Conservation (phyloP, 2,888 invertebrate genomes). For the Hypercompe scribonia region DNA sequence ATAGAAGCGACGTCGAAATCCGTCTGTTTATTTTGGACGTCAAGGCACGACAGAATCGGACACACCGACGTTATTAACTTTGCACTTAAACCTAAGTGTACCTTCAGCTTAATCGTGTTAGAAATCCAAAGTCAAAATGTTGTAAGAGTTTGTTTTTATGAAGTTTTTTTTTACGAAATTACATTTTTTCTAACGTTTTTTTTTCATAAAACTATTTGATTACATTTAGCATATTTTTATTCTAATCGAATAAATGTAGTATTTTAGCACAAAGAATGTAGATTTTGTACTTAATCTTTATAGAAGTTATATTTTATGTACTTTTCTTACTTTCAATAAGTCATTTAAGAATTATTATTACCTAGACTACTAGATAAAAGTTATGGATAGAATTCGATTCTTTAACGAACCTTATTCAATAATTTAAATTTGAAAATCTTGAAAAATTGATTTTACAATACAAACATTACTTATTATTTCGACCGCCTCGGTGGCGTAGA, state of each 20-base stretch:
- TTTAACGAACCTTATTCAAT: not conserved
- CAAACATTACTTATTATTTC: no score
- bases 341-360: no score
- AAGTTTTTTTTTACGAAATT: not conserved
- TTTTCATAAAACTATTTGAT: not conserved
- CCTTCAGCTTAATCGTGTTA: conserved; percentile 51
- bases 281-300: not conserved
- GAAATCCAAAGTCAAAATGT: conserved; percentile 30
- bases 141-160: conserved; percentile 3
- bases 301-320: not conserved
- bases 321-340: not conserved
- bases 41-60: conserved; percentile 51
- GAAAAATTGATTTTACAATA: no score
- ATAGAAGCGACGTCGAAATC: conserved; percentile 54
- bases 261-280: not conserved
- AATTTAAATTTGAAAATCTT: not conserved
- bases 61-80: conserved; percentile 70
- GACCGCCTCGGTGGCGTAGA: no score
- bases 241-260: not conserved
- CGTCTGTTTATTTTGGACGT: conserved; percentile 56
- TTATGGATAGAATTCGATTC: not conserved
- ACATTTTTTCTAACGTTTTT: not conserved
- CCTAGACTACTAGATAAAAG: no score
- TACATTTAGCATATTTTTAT: not conserved
- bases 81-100: conserved; percentile 64